A percentile compares a stretch with the other conserved stretches of the same genome.
phyloP scores from a whole-genome alignment of 2,113 vertebrate genomes.

The Asarcornis scutulata region DNA sequence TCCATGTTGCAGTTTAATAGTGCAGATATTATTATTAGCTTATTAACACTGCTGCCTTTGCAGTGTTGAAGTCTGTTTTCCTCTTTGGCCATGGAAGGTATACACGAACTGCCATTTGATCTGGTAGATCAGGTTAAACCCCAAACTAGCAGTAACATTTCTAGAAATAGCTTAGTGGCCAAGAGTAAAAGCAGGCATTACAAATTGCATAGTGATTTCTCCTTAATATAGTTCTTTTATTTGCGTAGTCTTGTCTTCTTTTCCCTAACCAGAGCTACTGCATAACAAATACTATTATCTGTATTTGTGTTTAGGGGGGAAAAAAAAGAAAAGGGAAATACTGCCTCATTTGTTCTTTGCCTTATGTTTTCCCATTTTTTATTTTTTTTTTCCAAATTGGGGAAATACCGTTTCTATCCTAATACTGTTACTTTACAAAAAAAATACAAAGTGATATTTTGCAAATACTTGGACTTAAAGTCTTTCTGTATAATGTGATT shows the following conservation, averaged over 20 bases:
- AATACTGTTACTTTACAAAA: too few relatives aligned
- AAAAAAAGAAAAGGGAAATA: accelerated
- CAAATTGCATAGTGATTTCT: conserved; percentile 12
- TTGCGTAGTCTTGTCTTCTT: background rate
- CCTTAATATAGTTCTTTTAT: background rate
- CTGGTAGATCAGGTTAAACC: conserved; percentile 66
- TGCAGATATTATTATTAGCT: background rate
- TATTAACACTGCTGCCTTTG: background rate
- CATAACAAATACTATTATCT: background rate
- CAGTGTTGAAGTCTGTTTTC: background rate
- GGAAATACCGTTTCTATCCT: background rate
- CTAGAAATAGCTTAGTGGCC: conserved; percentile 62
- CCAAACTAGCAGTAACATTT: conserved; percentile 53
- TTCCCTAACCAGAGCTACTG: background rate
- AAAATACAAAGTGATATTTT: background rate
- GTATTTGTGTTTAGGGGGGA: background rate
- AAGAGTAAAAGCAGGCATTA: conserved; percentile 23
- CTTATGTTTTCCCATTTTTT: background rate
- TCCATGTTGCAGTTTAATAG: background rate
- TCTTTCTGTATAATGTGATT: background rate
- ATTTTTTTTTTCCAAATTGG: background rate
- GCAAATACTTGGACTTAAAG: background rate
- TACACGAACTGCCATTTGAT: conserved; percentile 60
- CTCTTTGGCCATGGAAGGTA: conserved; percentile 31
- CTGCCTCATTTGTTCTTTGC: background rate